Evolutionary conservation across 1,140 invertebrate genomes (phyloP).

Genomic region (Bombus terrestris): DNA sequence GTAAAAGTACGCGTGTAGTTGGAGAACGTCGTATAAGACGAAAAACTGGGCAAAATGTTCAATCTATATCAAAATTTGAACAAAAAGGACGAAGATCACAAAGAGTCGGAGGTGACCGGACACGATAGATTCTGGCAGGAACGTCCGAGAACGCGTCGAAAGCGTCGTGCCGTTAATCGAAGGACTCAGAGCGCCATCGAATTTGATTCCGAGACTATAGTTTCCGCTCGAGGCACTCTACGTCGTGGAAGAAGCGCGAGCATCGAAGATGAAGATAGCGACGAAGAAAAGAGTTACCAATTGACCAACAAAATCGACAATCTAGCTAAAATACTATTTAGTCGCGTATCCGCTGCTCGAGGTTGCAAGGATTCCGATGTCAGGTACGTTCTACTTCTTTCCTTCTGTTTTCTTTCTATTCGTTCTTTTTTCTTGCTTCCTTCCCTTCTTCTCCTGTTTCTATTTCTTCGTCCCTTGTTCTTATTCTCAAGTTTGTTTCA

Average conservation of each 20-base stretch:
- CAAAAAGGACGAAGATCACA: constrained; percentile 85
- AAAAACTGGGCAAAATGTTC: constrained; percentile 84
- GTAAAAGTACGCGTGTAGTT: too few relatives aligned
- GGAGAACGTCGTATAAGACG: too few relatives aligned
- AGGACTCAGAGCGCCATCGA: constrained; percentile 90
- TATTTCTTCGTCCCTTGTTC: neutral
- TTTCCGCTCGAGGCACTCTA: constrained; percentile 83
- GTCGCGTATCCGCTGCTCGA: constrained; percentile 75
- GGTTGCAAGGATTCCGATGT: constrained; percentile 73
- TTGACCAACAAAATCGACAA: constrained; percentile 80
- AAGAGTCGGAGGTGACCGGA: constrained; percentile 86
- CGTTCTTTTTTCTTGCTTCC: too few relatives aligned
- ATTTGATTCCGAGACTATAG: constrained; percentile 86
- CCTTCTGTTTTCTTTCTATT: too few relatives aligned
- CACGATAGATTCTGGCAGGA: constrained; percentile 90
- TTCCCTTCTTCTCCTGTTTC: neutral
- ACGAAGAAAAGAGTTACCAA: constrained; percentile 76
- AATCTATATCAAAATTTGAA: constrained; percentile 90
- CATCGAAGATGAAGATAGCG: constrained; percentile 76
- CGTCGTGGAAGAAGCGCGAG: constrained; percentile 78
- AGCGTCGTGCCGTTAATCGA: constrained; percentile 83
- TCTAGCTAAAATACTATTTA: constrained; percentile 79
- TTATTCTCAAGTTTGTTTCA: too few relatives aligned
- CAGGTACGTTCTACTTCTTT: constrained; percentile 49
- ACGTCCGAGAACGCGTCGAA: constrained; percentile 84